Base-by-base conservation (phyloP, 2,113 vertebrate species). In the Stigmatopora nigra region DNA sequence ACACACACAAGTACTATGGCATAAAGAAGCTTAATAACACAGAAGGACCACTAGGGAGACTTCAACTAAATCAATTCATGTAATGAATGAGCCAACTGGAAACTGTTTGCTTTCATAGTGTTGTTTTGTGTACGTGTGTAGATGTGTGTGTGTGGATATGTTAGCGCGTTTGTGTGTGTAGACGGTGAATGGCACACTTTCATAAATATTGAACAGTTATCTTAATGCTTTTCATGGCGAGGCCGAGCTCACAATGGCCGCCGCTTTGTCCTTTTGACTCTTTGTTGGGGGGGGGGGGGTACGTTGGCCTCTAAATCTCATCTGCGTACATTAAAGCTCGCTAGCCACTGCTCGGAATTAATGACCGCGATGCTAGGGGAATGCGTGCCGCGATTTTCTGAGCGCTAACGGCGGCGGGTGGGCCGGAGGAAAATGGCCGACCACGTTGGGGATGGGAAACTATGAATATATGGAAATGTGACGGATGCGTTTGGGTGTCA, bases 171-270 rank as follows among this genome's bases (percentile, higher is more conserved):
- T 51, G 46, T 44, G 55, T 41, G 38, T 16, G 20, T 70, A 76
- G 65, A 72, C 66, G 63, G 56, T 71, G 75, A 88, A 73, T 81
- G 77, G 76, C 80, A 82, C 84, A 85, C 82, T 77, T 86, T 87
- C 83, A 91, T 92, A 91, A 91, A 92, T 91, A 92, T 89, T 90
- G 88, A 92, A 90, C 86, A 88, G 88, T 88, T 84, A 89, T 89
- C 88, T 87, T 90, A 89, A 92, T 89, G 87, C 79, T 86, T 88
- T 88, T 88, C 84, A 89, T 89, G 90, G 89, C 83, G 7, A 72
- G 83, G 48, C 75, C 77, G 71, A 85, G 82, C 86, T 87, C 79
- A 84, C 81, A 82, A 85, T 82, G 83, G 81, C 80, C 74, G 22
- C 78, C 78, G 87, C 80, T 82, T 83, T 86, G 87, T 87, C 86